Percentiles rank a stretch among this genome's conserved stretches.
phyloP scores from a whole-genome alignment of 2,797 vertebrate species.

The Eulemur rubriventer region DNA sequence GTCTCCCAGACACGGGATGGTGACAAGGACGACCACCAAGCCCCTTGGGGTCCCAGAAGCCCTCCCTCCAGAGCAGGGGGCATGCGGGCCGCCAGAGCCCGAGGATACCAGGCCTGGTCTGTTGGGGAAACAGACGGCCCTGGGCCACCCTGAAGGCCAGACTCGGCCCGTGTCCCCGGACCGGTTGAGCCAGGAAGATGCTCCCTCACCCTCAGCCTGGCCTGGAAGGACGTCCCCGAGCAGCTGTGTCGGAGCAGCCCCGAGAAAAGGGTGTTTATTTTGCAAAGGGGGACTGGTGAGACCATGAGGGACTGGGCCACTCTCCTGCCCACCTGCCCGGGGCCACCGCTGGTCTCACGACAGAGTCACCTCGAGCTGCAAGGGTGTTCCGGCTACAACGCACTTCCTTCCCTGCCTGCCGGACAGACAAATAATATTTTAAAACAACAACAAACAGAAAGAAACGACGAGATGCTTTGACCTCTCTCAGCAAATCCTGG shows the following conservation, averaged over 20 bases:
- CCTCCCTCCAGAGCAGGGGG: not conserved
- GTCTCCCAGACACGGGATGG: not conserved
- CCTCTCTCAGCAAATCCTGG: conserved; percentile 33
- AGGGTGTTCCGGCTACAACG: not conserved
- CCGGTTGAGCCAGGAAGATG: not conserved
- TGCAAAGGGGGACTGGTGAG: not conserved
- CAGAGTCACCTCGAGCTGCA: not conserved
- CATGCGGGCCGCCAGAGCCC: not conserved
- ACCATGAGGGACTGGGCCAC: too few species aligned
- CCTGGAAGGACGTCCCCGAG: not conserved
- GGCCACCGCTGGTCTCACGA: not conserved
- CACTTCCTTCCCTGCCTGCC: conserved; percentile 32
- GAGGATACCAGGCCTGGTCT: not conserved
- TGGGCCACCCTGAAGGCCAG: not conserved
- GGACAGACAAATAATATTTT: not conserved
- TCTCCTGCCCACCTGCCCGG: not conserved
- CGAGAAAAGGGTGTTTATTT: conserved; percentile 20
- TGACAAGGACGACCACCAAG: not conserved
- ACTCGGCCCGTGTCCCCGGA: fast-evolving
- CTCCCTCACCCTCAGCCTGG: not conserved
- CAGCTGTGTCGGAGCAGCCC: conserved; percentile 12
- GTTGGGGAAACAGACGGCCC: not conserved
- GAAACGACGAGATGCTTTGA: conserved; percentile 43
- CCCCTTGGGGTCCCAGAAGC: not conserved
- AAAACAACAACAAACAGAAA: conserved; percentile 7